Evolutionary conservation across 2,888 invertebrate genomes (phyloP).

Genomic region (Xestoiulus laeticollis): DNA sequence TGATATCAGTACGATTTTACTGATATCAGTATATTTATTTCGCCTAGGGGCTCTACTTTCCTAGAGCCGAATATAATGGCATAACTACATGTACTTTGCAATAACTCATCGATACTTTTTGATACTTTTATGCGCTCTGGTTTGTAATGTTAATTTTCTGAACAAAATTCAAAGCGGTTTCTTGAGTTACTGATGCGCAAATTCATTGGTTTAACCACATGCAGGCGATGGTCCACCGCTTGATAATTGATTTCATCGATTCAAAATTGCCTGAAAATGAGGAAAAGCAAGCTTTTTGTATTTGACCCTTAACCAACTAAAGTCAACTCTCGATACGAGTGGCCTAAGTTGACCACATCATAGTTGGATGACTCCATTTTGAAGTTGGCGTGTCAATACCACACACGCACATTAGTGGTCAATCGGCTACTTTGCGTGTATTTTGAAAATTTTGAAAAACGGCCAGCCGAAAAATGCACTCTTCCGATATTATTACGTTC

Average conservation of each 20-base stretch:
- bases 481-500: neutral
- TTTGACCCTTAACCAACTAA: neutral
- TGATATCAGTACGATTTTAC: no score
- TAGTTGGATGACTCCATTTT: neutral
- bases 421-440: neutral
- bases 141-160: neutral
- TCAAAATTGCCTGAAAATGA: neutral
- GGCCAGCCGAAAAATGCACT: neutral
- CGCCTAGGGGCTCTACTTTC: neutral
- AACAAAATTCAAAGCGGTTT: neutral
- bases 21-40: no score
- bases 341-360: neutral
- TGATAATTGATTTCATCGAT: constrained; percentile 3
- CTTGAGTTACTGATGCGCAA: neutral
- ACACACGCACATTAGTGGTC: constrained; percentile 1
- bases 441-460: constrained; percentile 12
- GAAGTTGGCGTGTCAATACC: neutral
- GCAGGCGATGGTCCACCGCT: neutral
- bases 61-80: neutral
- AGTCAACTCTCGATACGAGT: neutral
- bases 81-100: no score
- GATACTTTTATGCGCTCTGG: neutral
- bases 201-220: neutral
- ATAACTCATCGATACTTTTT: no score
- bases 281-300: neutral